Base-by-base conservation (phyloP, 2,113 vertebrate genomes). In the Micromys minutus region DNA sequence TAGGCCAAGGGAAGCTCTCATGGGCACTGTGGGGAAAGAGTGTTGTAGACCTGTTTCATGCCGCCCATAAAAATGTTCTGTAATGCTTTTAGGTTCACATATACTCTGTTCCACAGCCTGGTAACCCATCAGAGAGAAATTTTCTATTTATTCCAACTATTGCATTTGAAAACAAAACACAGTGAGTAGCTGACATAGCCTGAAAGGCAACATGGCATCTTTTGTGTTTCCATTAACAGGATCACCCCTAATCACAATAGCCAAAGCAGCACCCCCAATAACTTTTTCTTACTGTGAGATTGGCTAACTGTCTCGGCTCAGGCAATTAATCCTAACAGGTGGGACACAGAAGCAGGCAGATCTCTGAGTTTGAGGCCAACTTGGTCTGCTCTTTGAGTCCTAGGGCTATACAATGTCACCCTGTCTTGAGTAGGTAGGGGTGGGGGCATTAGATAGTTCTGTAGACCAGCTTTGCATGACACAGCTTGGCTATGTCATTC, bases 1-100 rank as follows among this genome's bases (percentile, higher is more conserved):
- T 86, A 69, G 89, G 90, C 87, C 93, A 95, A 74, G 88, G 93
- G 89, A 97, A 75, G 91, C 69, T 90, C 93, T 97, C 80, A 59
- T 83, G 83, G 91, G 84, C 74, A 87, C 90, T 75, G 79, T 72
- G 61, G 88, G 85, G 31, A 90, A 86, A 87, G 89, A 93, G 86
- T 81, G 59, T 93, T 94, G 72, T 59, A 96, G 87, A 96, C 72
- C 89, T 31, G 80, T 93, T 97, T 93, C 94, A 77, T 55, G 85
- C 69, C 69, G 75, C 86, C 86, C 89, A 61, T 72, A 57, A 89
- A 89, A 72, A 50, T 96, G 96, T 95, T 92, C 24, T 77, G 42
- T 59, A 77, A 77, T 92, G 69, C 75, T 36, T 42, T 89, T 61
- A 61, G 91, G 89, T 92, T 95, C 72, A 87, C 67, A 24, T 91